phyloP scores from a whole-genome alignment of 30 jellyfish, hydroid and myxozoan species.

The Catostylus mosaicus region DNA sequence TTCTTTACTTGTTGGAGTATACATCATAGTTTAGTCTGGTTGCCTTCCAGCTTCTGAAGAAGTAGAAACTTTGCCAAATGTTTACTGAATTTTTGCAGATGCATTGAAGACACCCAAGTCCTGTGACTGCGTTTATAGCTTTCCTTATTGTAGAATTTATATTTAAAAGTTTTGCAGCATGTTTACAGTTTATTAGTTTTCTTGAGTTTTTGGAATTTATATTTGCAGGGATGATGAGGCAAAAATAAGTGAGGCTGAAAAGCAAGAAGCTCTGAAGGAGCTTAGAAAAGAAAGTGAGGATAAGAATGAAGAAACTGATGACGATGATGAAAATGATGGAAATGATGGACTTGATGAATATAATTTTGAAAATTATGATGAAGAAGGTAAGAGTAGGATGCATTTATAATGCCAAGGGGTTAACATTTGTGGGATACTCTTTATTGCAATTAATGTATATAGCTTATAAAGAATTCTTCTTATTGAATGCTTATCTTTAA shows the following conservation, averaged over 20 bases:
- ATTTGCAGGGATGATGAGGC: conserved; percentile 63
- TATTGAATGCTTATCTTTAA: background rate
- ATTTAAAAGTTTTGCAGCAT: too few relatives aligned
- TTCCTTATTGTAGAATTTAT: too few relatives aligned
- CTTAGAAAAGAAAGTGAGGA: conserved; percentile 2
- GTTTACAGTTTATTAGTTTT: background rate
- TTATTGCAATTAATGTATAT: too few relatives aligned
- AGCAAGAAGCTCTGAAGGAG: background rate
- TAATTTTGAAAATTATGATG: conserved; percentile 86
- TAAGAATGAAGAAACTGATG: conserved; percentile 1
- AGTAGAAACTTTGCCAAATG: too few relatives aligned
- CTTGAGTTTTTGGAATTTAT: background rate
- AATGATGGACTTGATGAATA: conserved; percentile 75
- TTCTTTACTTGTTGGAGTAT: background rate
- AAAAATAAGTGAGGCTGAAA: conserved; percentile 12
- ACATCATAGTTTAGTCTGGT: too few relatives aligned
- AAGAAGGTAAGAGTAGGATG: conserved; percentile 59
- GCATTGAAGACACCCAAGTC: too few relatives aligned
- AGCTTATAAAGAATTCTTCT: background rate
- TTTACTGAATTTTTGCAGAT: too few relatives aligned
- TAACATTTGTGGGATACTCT: too few relatives aligned
- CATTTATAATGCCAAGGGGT: too few relatives aligned
- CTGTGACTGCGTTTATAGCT: too few relatives aligned
- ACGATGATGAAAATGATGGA: conserved; percentile 77
- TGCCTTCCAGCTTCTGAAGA: too few relatives aligned